Base-by-base conservation (phyloP, 2,797 vertebrate genomes). In the Tarsius wallacei region DNA sequence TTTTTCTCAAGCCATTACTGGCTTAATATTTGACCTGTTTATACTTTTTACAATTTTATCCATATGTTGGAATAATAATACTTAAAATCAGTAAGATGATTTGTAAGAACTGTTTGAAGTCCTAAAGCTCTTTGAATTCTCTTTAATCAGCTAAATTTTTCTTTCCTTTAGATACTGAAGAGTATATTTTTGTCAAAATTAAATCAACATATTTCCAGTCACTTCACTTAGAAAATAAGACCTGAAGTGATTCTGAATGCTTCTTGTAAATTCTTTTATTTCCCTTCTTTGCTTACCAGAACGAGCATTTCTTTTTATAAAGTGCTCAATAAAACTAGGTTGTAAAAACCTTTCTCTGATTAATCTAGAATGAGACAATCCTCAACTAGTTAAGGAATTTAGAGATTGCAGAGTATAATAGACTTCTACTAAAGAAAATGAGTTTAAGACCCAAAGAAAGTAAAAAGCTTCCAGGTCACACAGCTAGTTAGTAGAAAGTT, bases 31-130 rank as follows among this genome's bases (percentile, higher is more conserved):
- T 89, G 71, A 91, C 86, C 92, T 91, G 61, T 90, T 94, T 97
- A 84, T 94, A 93, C 31, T 78, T 90, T 21, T 57, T 9, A 87
- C 53, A 97, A 97, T 97, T 89, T 96, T 97, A 94, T 93, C 96
- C 93, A 97, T 82, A 93, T 90, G 81, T 76, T 96, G 24, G 83
- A 78, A 82, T 97, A 33, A 78, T 93, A 31, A 80, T 87, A 73
- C 73, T 96, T 96, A 95, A 96, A 96, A 97, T 97, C 80, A 87
- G 91, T 96, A 94, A 91, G 91, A 93, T 94, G 42, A 95, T 96
- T 94, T 95, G 33, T 93, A 94, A 91, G 89, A 96, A 90, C 61
- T 96, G 83, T 97, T 97, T 97, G 94, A 97, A 96, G 83, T 96
- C 24, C 31, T 87, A 90, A 94, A 96, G 55, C 83, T 91, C 80